Evolutionary conservation across 2,888 invertebrate genomes (phyloP), one percentile per base, ranked within the genome.

Genomic region (Colletes collaris): DNA sequence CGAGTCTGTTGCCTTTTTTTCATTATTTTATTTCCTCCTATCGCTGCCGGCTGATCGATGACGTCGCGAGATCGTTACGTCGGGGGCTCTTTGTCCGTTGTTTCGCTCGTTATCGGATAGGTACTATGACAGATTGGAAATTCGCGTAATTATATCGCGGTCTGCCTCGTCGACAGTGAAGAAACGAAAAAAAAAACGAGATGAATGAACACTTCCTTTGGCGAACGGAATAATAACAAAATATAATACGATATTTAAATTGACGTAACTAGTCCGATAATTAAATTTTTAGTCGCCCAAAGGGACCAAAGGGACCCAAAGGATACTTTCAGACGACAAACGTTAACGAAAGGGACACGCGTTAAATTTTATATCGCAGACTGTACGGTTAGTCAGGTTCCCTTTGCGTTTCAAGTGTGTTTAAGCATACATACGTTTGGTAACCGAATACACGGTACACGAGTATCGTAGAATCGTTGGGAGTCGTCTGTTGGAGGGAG

Each of bases 1-100:
- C 86, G 83, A 84, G 86, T 84, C 27, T 80, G 82, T 81, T 76
- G 44, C n/a, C 37, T 71, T 64, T 46, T 16, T 46, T 13, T 5
- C n/a, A 19, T 10, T 10, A 13, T 35, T 44, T 62, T 63, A 3
- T 16, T 19, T 13, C 4, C 2, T 10, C 16, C 11, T 4, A 13
- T 13, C 16, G 0, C 4, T 37, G n/a, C 37, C 58, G 4, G 50
- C 13, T 13, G n/a, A 4, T n/a, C 44, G 44, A 46, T 10, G 8
- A 46, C 44, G 50, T 58, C 60, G 68, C 63, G 13, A 16, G 11
- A 60, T 46, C 64, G 66, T 49, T 49, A 35, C 44, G 27, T 46
- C 62, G 27, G 35, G 37, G 19, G 8, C 19, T 10, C 46, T 35
- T 49, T 35, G 59, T 6, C 13, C n/a, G 16, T 53, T 16, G 19